Evolutionary conservation across 92 coral and sea anemone species (phyloP), one percentile per base, ranked within the genome.

Genomic region (Pocillopora meandrina): DNA sequence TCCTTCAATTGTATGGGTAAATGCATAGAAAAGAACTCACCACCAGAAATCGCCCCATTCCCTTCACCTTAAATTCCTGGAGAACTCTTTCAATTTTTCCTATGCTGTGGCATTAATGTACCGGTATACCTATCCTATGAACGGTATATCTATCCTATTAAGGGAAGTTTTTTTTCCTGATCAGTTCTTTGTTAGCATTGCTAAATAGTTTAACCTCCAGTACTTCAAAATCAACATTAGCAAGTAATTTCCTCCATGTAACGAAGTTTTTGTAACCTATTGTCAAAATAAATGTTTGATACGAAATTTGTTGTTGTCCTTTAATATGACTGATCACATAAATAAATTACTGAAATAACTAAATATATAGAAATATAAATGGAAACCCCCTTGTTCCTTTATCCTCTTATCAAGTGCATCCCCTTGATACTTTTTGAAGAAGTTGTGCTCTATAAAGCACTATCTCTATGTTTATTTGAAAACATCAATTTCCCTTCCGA

Each of bases 1-100:
- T 21, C 65, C 3, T 75, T 56, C 79, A 75, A 75, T 35, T 57
- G 79, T 20, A 75, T 57, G 79, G 56, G 65, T 16, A 57, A 75
- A 21, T 75, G 79, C 63, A 11, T 75, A 42, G 78, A 49, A 9
- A 74, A 23, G 78, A 61, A 74, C 9, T 52, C 78, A 14, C 78
- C 78, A n/a, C 62, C 61, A 56, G 78, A 56, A 56, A 74, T 42
- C 19, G 18, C 34, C 9, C 71, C 71, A 1, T 74, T 52, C 63
- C 64, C 59, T 7, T 20, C 21, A 4, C 36, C 74, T 36, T 36
- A 33, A 71, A 34, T 6, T 13, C 15, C 23, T 17, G 13, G 42
- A 2, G 56, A 71, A 18, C 57, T 36, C 21, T 18, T 14, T 65
- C n/a, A 10, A 14, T 26, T 26, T 26, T 26, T 26, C 31, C 31